Evolutionary conservation across 2,797 vertebrate species (phyloP).

Genomic region (Catostomus latipinnis): DNA sequence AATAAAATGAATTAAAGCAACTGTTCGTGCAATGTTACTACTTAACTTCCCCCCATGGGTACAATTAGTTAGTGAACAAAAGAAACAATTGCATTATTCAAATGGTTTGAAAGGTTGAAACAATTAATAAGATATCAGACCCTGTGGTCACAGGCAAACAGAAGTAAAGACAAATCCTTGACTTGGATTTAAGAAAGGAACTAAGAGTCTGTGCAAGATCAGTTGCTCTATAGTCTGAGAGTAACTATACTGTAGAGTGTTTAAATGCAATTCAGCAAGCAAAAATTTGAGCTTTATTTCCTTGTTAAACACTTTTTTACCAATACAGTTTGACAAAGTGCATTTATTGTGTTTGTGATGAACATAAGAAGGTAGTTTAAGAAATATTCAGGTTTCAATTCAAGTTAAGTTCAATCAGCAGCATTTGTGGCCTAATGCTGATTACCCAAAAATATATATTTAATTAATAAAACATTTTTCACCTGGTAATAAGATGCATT

Average conservation of each 20-base stretch:
- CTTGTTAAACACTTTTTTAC: neutral
- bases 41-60: constrained; percentile 69
- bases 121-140: constrained; percentile 66
- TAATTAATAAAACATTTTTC: too few relatives aligned
- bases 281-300: neutral
- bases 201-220: constrained; percentile 74
- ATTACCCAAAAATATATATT: too few relatives aligned
- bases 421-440: too few relatives aligned
- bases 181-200: constrained; percentile 61
- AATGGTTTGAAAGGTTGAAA: constrained; percentile 68
- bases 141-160: constrained; percentile 60
- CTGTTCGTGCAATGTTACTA: constrained; percentile 69
- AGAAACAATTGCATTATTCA: constrained; percentile 73
- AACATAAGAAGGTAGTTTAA: neutral
- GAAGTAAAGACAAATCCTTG: constrained; percentile 51
- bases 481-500: too few relatives aligned
- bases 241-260: neutral
- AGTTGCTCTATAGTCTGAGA: constrained; percentile 29
- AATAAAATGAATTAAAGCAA: constrained; percentile 65
- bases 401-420: too few relatives aligned
- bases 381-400: too few relatives aligned
- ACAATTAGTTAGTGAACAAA: constrained; percentile 70
- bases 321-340: neutral
- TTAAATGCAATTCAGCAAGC: too few relatives aligned
- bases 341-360: neutral